These are phyloP conservation scores for Phacellophora camtschatica DNA, from an alignment of 30 jellyfish, hydroid and myxozoan species.

Conservation along the genomic window DNA sequence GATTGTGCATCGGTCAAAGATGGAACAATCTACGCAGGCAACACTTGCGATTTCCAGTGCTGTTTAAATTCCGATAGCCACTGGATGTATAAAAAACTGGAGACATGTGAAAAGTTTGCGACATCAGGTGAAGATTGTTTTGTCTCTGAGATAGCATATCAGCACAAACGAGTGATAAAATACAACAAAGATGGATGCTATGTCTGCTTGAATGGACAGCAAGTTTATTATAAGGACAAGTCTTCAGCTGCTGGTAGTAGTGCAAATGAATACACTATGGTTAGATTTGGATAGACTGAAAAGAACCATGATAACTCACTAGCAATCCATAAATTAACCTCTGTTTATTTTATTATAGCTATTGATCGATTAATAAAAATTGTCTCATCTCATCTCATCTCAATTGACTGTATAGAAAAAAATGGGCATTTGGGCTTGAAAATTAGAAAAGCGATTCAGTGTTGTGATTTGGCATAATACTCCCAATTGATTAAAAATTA, in stretches of 20 bases:
- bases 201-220: not conserved
- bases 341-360: no score
- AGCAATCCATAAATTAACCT: no score
- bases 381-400: no score
- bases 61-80: not conserved
- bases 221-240: not conserved
- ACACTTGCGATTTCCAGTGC: not conserved
- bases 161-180: constrained; percentile 6
- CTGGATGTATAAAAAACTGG: not conserved
- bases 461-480: no score
- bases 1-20: not conserved
- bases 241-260: not conserved
- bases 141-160: not conserved
- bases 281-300: constrained; percentile 20
- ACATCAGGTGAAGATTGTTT: not conserved
- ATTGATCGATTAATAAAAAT: no score
- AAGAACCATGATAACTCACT: no score
- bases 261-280: not conserved
- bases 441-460: no score
- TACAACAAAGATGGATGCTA: not conserved
- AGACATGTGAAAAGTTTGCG: not conserved
- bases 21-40: not conserved
- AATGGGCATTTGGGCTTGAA: no score
- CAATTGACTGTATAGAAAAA: no score
- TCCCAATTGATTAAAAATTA: no score